These are phyloP conservation scores for Egretta garzetta DNA, from an alignment of 2,113 vertebrate genomes.

Conservation along the genomic window DNA sequence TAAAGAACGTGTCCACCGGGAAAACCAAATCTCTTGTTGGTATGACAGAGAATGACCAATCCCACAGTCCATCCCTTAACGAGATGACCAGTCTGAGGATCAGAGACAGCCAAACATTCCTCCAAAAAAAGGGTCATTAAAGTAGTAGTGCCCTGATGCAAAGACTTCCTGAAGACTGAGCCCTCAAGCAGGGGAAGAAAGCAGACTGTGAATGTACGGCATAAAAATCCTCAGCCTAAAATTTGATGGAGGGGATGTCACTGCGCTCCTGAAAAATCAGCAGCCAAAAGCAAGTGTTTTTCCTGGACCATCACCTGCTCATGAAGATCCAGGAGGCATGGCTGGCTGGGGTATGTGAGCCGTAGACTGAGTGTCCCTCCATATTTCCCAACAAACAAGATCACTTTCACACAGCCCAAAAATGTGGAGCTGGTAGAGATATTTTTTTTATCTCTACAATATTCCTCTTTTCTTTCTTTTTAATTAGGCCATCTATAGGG, in stretches of 20 bases:
- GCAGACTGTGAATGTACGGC: fast-evolving
- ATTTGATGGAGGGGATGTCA: neutral
- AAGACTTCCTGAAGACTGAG: neutral
- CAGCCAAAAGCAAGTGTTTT: neutral
- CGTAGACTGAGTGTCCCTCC: neutral
- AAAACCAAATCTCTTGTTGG: neutral
- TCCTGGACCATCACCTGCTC: neutral
- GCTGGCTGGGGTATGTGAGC: fast-evolving
- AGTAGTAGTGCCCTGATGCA: neutral
- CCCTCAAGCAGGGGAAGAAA: neutral
- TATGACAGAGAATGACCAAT: neutral
- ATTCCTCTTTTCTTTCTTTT: neutral
- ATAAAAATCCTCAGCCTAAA: neutral
- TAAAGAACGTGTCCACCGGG: neutral
- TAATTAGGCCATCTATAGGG: neutral
- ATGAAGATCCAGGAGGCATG: neutral
- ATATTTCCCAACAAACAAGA: neutral
- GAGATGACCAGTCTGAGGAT: neutral
- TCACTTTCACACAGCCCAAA: neutral
- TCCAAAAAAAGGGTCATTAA: neutral
- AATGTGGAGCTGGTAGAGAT: neutral
- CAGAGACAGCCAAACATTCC: neutral
- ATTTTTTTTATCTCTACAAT: neutral
- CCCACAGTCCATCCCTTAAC: neutral
- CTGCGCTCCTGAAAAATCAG: neutral